phyloP scores from a whole-genome alignment of 2,113 vertebrate species.

The Sphaerodactylus townsendi region DNA sequence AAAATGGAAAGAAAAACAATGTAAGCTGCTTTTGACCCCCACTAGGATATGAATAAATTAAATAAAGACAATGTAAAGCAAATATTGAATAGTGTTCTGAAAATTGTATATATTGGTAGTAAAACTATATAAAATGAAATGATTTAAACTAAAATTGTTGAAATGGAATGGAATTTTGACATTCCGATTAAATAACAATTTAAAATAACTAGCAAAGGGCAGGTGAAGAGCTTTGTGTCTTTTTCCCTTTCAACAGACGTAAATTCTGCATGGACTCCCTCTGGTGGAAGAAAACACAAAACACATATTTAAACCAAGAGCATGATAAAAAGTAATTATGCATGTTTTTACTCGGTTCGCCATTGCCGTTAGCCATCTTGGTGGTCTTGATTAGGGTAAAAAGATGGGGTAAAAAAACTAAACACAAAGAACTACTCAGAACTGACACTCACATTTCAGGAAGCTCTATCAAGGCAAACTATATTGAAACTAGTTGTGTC shows the following conservation, averaged over 20 bases:
- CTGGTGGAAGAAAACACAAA: not conserved
- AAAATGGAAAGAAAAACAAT: no score
- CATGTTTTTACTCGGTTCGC: no score
- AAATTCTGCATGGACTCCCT: not conserved
- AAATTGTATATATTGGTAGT: not conserved
- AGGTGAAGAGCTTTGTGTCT: not conserved
- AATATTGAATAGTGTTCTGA: not conserved
- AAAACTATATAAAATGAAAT: not conserved
- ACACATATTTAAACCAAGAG: not conserved
- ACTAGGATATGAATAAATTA: no score
- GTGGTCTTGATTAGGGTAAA: no score
- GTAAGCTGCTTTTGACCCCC: no score
- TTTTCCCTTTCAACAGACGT: not conserved
- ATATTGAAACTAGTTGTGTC: not conserved
- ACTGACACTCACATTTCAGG: not conserved
- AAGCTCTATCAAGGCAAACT: not conserved
- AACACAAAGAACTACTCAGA: not conserved
- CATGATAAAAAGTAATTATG: not conserved
- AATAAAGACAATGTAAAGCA: not conserved
- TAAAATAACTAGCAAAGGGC: not conserved
- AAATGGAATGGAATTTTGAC: not conserved
- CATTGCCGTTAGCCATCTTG: no score
- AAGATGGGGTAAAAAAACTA: not conserved
- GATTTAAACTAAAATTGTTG: not conserved
- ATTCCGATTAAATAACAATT: not conserved